These are phyloP conservation scores for Salpingus planirostris DNA, from an alignment of 2,888 invertebrate genomes.

Conservation along the genomic window DNA sequence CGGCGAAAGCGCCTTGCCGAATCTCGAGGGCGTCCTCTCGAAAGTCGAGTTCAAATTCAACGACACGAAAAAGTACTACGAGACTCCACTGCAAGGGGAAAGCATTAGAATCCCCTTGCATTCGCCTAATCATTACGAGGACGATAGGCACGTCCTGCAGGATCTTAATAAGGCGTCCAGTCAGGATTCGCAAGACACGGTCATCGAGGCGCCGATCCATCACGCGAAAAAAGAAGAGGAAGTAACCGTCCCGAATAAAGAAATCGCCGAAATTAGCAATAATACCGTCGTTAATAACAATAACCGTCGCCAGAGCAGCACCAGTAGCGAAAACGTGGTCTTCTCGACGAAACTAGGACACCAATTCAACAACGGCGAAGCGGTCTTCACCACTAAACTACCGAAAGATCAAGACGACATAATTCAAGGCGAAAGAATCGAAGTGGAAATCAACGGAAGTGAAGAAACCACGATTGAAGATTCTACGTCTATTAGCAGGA, in stretches of 20 bases:
- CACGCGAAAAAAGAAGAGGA: slow-evolving; percentile 1
- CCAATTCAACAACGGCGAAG: too few relatives aligned
- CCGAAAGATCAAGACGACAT: slow-evolving; percentile 30
- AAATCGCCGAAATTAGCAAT: slow-evolving; percentile 20
- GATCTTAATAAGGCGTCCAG: slow-evolving; percentile 35
- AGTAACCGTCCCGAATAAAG: too few relatives aligned
- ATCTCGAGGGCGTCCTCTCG: slow-evolving; percentile 42
- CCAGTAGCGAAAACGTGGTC: slow-evolving; percentile 45
- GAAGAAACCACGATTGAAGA: not conserved
- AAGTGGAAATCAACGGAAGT: slow-evolving; percentile 4
- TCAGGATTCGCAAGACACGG: slow-evolving; percentile 47
- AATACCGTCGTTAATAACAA: slow-evolving; percentile 20
- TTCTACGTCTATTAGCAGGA: too few relatives aligned
- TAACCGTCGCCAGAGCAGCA: slow-evolving; percentile 34
- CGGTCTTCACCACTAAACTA: slow-evolving; percentile 51
- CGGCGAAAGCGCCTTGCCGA: slow-evolving; percentile 25
- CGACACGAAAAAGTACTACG: slow-evolving; percentile 61
- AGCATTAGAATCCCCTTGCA: slow-evolving; percentile 64
- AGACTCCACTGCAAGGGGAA: slow-evolving; percentile 48
- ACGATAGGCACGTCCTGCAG: slow-evolving; percentile 16
- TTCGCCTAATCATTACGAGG: not conserved
- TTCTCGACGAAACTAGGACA: slow-evolving; percentile 60
- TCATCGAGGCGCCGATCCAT: slow-evolving; percentile 30
- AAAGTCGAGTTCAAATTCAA: slow-evolving; percentile 45
- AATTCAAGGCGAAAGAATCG: slow-evolving; percentile 5